These are phyloP conservation scores for Drosophila anomelani DNA, from an alignment of 2,888 invertebrate species.

Conservation along the genomic window DNA sequence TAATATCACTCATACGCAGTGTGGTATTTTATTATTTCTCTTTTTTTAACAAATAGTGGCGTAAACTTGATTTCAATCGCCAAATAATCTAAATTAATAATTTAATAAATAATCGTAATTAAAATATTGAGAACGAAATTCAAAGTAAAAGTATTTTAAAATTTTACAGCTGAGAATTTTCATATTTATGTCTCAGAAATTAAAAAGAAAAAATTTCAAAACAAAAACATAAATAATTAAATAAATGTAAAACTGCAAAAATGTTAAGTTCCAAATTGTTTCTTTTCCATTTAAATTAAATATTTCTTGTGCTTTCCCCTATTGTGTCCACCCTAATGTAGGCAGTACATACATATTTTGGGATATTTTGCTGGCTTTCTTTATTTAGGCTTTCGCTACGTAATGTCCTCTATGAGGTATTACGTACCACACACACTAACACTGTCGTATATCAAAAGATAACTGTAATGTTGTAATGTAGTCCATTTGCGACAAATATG, in stretches of 20 bases:
- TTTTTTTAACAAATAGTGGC: rapidly evolving
- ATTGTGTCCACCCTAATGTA: constrained; percentile 16
- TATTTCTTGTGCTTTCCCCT: no score
- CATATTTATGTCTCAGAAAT: no score
- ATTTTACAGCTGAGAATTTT: no score
- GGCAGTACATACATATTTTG: constrained; percentile 2
- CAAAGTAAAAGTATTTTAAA: no score
- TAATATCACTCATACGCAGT: constrained; percentile 1
- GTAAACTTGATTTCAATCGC: no score
- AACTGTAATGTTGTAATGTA: constrained; percentile 75
- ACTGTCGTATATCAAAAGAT: constrained; percentile 64
- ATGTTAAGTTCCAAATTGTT: no score
- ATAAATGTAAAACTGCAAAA: no score
- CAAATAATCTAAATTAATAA: no score
- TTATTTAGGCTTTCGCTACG: constrained; percentile 37
- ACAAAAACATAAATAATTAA: background rate
- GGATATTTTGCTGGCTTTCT: constrained; percentile 22
- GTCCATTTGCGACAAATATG: constrained; percentile 78
- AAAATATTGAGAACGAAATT: no score
- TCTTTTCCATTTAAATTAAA: background rate
- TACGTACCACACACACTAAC: constrained; percentile 22
- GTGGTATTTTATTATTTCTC: background rate
- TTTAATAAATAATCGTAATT: no score
- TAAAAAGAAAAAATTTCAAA: background rate
- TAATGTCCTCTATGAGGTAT: constrained; percentile 37